These are phyloP conservation scores for Bruchidius siliquastri DNA, from an alignment of 2,888 invertebrate species.

Conservation along the genomic window DNA sequence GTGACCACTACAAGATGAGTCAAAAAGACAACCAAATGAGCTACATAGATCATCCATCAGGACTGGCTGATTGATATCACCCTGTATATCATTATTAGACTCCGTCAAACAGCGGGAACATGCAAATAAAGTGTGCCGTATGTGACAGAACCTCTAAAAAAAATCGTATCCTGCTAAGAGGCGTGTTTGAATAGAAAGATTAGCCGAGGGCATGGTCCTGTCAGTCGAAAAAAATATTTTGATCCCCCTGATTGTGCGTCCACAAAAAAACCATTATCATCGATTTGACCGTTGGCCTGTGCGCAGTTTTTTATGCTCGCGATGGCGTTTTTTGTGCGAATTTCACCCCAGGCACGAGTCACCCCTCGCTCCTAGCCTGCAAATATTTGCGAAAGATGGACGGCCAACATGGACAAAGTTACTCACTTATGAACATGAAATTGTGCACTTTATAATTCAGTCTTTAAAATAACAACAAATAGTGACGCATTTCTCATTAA, in stretches of 20 bases:
- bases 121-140: not conserved
- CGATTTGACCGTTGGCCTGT: conserved; percentile 42
- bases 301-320: conserved; percentile 32
- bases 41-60: too few relatives aligned
- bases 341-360: conserved; percentile 18
- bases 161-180: not conserved
- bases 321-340: conserved; percentile 13
- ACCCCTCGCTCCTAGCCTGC: conserved; percentile 7
- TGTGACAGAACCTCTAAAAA: not conserved
- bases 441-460: too few relatives aligned
- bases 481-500: too few relatives aligned
- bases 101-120: not conserved
- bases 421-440: too few relatives aligned
- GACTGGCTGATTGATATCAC: not conserved
- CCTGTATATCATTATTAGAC: not conserved
- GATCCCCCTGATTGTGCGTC: conserved; percentile 31
- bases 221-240: conserved; percentile 32
- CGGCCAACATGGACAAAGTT: conserved; percentile 2
- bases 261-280: conserved; percentile 30
- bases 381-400: conserved; percentile 27
- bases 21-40: too few relatives aligned
- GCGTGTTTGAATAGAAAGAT: conserved; percentile 30
- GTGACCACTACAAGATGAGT: too few relatives aligned
- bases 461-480: too few relatives aligned
- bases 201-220: conserved; percentile 34